A percentile compares a stretch with the other conserved stretches of the same genome.
These are phyloP conservation scores for Odontophorus gujanensis DNA, from an alignment of 2,113 vertebrate genomes.

Conservation along the genomic window DNA sequence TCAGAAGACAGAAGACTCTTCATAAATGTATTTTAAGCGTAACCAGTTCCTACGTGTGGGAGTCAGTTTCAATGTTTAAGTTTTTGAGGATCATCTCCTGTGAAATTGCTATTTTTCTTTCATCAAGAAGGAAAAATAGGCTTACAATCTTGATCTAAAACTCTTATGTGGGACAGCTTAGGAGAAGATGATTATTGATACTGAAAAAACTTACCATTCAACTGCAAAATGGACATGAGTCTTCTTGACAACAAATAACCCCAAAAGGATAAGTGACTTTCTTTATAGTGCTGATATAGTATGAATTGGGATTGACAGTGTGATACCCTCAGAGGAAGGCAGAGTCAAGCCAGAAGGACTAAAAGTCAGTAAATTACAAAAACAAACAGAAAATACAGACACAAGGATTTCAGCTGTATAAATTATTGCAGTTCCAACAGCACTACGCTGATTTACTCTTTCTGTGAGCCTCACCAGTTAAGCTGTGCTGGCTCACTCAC, in stretches of 20 bases:
- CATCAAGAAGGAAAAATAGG: neutral
- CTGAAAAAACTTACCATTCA: neutral
- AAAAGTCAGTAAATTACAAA: slow-evolving; percentile 61
- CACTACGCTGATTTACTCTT: slow-evolving; percentile 37
- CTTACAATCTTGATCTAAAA: neutral
- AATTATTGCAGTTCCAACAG: slow-evolving; percentile 1
- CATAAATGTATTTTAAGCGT: neutral
- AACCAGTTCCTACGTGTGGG: neutral
- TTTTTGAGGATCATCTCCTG: neutral
- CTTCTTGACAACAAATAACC: neutral
- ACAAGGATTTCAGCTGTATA: slow-evolving; percentile 39
- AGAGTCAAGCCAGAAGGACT: slow-evolving; percentile 52
- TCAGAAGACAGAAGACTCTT: neutral
- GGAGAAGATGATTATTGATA: neutral
- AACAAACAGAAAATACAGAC: slow-evolving; percentile 29
- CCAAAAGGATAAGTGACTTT: neutral
- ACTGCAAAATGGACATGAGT: neutral
- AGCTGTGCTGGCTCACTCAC: neutral
- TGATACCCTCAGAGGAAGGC: slow-evolving; percentile 28
- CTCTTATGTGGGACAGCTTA: neutral
- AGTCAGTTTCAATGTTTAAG: neutral
- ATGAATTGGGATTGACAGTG: slow-evolving; percentile 5
- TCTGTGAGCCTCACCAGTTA: slow-evolving; percentile 4
- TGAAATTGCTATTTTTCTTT: neutral
- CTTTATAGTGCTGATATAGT: slow-evolving; percentile 16